These are phyloP conservation scores for Neodon shergylaensis DNA, from an alignment of 2,113 vertebrate species.

Conservation along the genomic window DNA sequence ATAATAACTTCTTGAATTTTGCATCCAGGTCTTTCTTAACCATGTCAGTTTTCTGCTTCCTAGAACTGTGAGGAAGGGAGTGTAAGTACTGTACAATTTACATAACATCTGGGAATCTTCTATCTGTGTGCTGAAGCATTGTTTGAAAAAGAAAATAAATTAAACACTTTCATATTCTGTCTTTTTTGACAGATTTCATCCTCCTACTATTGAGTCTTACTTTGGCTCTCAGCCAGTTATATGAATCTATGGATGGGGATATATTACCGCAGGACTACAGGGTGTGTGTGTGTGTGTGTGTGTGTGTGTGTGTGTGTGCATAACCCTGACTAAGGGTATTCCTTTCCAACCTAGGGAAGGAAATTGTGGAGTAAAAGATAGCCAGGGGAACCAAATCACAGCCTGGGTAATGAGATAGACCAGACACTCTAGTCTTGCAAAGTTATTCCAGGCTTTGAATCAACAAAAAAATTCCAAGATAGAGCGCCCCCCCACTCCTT, in stretches of 20 bases:
- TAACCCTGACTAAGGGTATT: neutral
- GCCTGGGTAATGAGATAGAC: neutral
- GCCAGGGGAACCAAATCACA: neutral
- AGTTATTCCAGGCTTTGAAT: neutral
- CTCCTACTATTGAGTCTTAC: neutral
- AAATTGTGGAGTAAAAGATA: neutral
- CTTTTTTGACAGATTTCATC: conserved; percentile 29
- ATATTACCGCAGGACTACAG: neutral
- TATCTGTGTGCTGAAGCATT: conserved; percentile 51
- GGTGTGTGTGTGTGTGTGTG: neutral
- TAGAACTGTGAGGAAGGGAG: conserved; percentile 24
- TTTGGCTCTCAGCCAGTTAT: conserved; percentile 42
- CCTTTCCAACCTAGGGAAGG: neutral
- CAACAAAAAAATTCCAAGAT: neutral
- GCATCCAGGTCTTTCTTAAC: neutral
- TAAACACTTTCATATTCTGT: conserved; percentile 30
- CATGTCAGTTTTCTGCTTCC: neutral
- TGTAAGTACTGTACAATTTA: conserved; percentile 39
- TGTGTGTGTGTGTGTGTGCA: too few relatives aligned
- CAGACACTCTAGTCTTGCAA: neutral
- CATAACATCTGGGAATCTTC: conserved; percentile 61
- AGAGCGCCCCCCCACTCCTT: neutral
- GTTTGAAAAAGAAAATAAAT: conserved; percentile 69
- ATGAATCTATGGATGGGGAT: neutral
- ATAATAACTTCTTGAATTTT: too few relatives aligned